Evolutionary conservation across 2,113 vertebrate genomes (phyloP), one percentile per base, ranked within the genome.

Genomic region (Noturus placidus): DNA sequence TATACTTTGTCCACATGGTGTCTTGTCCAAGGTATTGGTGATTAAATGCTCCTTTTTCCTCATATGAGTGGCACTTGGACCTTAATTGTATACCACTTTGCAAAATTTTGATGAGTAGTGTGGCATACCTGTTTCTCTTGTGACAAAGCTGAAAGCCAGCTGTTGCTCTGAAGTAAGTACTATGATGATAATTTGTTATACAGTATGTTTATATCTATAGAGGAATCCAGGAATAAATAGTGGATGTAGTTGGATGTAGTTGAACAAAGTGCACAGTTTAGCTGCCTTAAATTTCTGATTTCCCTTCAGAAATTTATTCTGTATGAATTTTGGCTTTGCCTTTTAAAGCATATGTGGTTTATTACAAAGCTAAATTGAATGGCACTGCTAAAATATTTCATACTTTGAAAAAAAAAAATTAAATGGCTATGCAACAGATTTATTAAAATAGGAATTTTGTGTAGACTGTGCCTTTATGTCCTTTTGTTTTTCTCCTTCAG

Each of bases 401-500:
- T 17, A 35, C 22, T n/a, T 30, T n/a, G 4, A 19, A 79, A 86
- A 56, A 80, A 86, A 56, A 80, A 50, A 11, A 0, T 2, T 10
- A 17, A 69, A 27, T 17, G 15, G 5, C 0, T 59, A n/a, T 56
- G 19, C 63, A 38, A 38, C 15, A 82, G 3, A 63, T 63, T 33
- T 85, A 79, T n/a, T 50, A 56, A 54, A 83, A n/a, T 56, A 67
- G n/a, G 59, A 67, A 82, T 86, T 38, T 63, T 67, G 5, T 80
- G 69, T 35, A 38, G 63, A 65, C 87, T 67, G 6, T 50, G 57
- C 42, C 38, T 85, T 0, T 57, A 25, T 56, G 56, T 83, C 87
- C 1, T 61, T 76, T 81, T 77, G 72, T 76, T 4, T 86, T 78
- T 85, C 65, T 92, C 74, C 89, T 50, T 10, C 78, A 99, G 98